Base-by-base conservation (phyloP, 1,140 invertebrate species). In the Cepaea nemoralis region DNA sequence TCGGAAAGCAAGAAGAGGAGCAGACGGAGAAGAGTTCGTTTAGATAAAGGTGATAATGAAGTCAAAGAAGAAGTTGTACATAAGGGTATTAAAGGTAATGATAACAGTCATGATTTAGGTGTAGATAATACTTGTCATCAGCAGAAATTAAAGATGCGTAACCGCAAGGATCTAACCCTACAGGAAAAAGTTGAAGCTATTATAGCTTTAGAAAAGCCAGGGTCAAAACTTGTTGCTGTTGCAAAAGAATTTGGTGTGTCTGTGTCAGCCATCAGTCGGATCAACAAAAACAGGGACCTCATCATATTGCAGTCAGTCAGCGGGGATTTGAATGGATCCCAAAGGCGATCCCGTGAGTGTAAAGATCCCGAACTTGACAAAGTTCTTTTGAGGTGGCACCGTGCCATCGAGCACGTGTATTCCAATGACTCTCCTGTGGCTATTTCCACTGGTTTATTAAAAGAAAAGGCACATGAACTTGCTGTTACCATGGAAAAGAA, bases 131-230 rank as follows among this genome's bases (percentile, higher is more conserved):
- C 6, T 31, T 42, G 3, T 1, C 35, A 5, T 40, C 10, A 6
- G 14, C 37, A 27, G 37, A 69, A 48, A 45, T 16, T n/a, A 27
- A 69, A 55, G n/a, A 16, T 33, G 16, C 12, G 66, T 37, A 79
- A 79, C 31, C 31, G 78, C 19, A 80, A 80, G n/a, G 78, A 80
- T 37, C 27, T 80, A 45, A 80, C 78, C 19, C 35, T 80, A n/a
- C 67, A 80, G 24, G 78, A 80, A 22, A 80, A 73, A 55, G 45
- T 70, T 27, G n/a, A 70, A 55, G 78, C 48, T 1, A 80, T 80
- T 1, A 2, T 33, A 14, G 63, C 45, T 14, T 42, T 80, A 63
- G 67, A 80, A 48, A 39, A 27, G n/a, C 31, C 67, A 37, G 69
- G 69, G 0, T 71, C 45, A 1, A 80, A 80, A 55, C 24, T 80